These are phyloP conservation scores for Sebastes oblongus DNA, from an alignment of 2,797 vertebrate species.

Conservation along the genomic window DNA sequence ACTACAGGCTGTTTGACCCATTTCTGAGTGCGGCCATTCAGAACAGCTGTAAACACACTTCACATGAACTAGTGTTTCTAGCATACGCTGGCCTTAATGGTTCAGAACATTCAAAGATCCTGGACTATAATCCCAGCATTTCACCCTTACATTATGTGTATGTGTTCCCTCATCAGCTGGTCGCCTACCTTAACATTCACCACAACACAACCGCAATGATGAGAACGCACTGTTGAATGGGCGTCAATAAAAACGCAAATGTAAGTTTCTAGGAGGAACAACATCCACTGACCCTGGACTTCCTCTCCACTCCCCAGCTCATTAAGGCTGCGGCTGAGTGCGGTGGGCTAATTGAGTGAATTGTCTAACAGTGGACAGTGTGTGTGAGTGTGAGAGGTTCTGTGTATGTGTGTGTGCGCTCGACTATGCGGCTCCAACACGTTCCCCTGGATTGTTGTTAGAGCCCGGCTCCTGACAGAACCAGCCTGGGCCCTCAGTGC, in stretches of 20 bases:
- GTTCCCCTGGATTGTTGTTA: slow-evolving; percentile 85
- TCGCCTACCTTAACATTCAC: background rate
- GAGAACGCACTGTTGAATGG: slow-evolving; percentile 13
- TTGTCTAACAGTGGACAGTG: slow-evolving; percentile 87
- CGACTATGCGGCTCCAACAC: slow-evolving; percentile 2
- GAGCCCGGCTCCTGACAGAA: slow-evolving; percentile 87
- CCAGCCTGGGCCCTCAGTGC: slow-evolving; percentile 88
- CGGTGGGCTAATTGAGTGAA: slow-evolving; percentile 90
- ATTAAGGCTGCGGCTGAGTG: slow-evolving; percentile 65
- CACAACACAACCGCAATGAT: slow-evolving; percentile 37
- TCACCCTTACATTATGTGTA: background rate
- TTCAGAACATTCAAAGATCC: background rate
- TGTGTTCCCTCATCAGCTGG: background rate
- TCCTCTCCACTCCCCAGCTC: slow-evolving; percentile 32
- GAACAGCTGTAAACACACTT: too few species aligned
- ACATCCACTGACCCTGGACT: slow-evolving; percentile 33
- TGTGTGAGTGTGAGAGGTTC: slow-evolving; percentile 58
- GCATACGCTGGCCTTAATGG: background rate
- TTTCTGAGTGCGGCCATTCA: background rate
- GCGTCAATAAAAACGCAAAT: background rate
- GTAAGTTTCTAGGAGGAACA: slow-evolving; percentile 23
- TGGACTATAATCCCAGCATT: background rate
- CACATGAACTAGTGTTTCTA: too few species aligned
- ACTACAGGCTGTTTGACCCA: background rate
- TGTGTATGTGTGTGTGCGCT: background rate